Evolutionary conservation across 2,797 vertebrate species (phyloP).

Genomic region (Periparus ater): DNA sequence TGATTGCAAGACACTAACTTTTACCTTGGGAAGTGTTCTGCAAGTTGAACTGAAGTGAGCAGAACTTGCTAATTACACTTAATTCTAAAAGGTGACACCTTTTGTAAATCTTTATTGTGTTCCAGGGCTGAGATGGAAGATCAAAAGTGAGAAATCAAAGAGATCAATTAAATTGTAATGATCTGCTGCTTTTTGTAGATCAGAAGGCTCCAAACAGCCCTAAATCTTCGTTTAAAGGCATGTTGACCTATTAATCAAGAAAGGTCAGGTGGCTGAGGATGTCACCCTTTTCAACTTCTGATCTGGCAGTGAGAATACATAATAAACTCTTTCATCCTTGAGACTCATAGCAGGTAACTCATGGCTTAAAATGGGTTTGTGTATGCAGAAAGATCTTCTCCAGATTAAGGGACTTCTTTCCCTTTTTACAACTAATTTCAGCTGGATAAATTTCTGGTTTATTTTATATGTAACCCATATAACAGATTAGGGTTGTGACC

Average conservation of each 20-base stretch:
- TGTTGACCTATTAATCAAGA: conserved; percentile 21
- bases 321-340: not conserved
- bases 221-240: conserved; percentile 18
- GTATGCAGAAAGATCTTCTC: not conserved
- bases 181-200: conserved; percentile 1
- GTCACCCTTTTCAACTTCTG: not conserved
- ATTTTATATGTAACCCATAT: not conserved
- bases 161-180: conserved; percentile 4
- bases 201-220: not conserved
- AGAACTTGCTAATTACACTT: not conserved
- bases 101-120: not conserved
- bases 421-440: not conserved
- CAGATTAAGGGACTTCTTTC: not conserved
- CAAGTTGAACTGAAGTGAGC: not conserved
- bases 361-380: not conserved
- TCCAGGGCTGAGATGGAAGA: not conserved
- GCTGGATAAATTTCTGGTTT: not conserved
- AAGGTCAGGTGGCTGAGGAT: conserved; percentile 18
- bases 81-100: not conserved
- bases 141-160: conserved; percentile 5
- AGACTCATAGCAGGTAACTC: not conserved
- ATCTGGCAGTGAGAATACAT: not conserved
- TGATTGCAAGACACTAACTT: not conserved
- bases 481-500: not conserved
- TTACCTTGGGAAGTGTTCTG: not conserved